phyloP scores from a whole-genome alignment of 2,888 invertebrate genomes.

The Spisula subtruncata region DNA sequence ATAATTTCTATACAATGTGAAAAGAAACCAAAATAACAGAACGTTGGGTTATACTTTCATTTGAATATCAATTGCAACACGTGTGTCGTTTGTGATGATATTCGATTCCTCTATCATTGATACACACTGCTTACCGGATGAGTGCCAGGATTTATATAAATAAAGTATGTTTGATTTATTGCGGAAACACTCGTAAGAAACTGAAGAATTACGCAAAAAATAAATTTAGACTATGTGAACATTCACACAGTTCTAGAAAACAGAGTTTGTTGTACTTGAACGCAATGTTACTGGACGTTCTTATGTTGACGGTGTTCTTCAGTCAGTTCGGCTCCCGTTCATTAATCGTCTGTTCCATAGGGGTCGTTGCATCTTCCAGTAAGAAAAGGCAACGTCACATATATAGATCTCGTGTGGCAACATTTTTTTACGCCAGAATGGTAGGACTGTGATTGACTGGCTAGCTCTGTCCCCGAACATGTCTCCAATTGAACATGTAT shows the following conservation, averaged over 20 bases:
- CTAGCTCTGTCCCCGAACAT: slow-evolving; percentile 34
- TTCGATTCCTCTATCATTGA: no score
- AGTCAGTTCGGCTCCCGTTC: slow-evolving; percentile 26
- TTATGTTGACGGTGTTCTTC: slow-evolving; percentile 40
- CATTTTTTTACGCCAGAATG: slow-evolving; percentile 4
- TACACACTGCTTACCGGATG: no score
- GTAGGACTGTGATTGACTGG: neutral
- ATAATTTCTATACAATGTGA: no score
- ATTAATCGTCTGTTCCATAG: neutral
- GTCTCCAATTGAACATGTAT: neutral
- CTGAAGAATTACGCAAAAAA: no score
- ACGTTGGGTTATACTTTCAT: no score
- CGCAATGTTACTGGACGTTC: neutral
- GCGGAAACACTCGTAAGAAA: no score
- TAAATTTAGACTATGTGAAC: no score
- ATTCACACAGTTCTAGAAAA: slow-evolving; percentile 33
- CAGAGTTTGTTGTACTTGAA: slow-evolving; percentile 19
- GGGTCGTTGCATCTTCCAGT: slow-evolving; percentile 12
- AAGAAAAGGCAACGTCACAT: neutral
- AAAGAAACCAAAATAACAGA: no score
- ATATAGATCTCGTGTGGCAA: neutral
- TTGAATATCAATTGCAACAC: no score
- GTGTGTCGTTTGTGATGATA: no score
- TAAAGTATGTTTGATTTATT: no score
- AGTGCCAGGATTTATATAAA: no score